These are phyloP conservation scores for Palloptera scutellata DNA, from an alignment of 2,888 invertebrate genomes.

Conservation along the genomic window DNA sequence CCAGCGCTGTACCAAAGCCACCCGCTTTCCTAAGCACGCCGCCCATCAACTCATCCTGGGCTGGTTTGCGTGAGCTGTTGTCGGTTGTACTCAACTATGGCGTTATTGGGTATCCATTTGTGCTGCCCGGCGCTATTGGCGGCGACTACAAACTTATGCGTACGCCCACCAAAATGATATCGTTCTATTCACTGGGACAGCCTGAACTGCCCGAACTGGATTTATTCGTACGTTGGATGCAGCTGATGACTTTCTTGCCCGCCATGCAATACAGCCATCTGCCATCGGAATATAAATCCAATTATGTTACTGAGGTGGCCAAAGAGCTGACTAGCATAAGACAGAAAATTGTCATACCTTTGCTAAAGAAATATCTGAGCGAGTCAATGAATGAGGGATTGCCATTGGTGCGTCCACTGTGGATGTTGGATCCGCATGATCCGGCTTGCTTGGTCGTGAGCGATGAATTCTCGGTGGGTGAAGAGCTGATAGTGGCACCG, in stretches of 20 bases:
- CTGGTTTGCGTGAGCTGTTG: slow-evolving; percentile 80
- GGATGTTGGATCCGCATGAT: slow-evolving; percentile 87
- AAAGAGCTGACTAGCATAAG: slow-evolving; percentile 78
- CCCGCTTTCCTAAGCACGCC: slow-evolving; percentile 88
- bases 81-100: slow-evolving; percentile 89
- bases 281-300: slow-evolving; percentile 87
- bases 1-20: slow-evolving; percentile 80
- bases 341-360: slow-evolving; percentile 78
- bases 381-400: slow-evolving; percentile 82
- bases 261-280: slow-evolving; percentile 90
- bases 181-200: slow-evolving; percentile 68
- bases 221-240: slow-evolving; percentile 88
- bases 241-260: slow-evolving; percentile 88
- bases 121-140: slow-evolving; percentile 93
- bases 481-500: slow-evolving; percentile 90
- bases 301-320: slow-evolving; percentile 78
- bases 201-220: slow-evolving; percentile 79
- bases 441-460: slow-evolving; percentile 77
- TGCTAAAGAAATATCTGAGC: slow-evolving; percentile 78
- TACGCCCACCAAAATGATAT: slow-evolving; percentile 61
- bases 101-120: slow-evolving; percentile 89
- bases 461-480: slow-evolving; percentile 90
- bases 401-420: slow-evolving; percentile 86
- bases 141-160: slow-evolving; percentile 79
- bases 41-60: slow-evolving; percentile 88